phyloP scores from a whole-genome alignment of 2,888 invertebrate species.

The Tinea trinotella region DNA sequence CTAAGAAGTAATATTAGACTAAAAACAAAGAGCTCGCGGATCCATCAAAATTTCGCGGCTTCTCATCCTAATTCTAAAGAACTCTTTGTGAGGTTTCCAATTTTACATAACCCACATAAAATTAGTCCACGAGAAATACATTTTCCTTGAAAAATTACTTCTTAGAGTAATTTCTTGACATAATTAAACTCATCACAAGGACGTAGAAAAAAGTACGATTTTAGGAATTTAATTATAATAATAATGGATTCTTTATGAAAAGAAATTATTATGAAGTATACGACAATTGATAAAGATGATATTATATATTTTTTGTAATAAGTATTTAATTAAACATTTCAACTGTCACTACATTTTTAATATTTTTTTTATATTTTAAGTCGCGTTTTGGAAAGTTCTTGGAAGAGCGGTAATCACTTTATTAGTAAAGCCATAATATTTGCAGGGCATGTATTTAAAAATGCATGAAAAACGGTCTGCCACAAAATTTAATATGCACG shows the following conservation, averaged over 20 bases:
- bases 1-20: not conserved
- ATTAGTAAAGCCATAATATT: conserved; percentile 9
- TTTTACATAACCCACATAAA: not conserved
- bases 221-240: no score
- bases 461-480: conserved; percentile 2
- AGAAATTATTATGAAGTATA: no score
- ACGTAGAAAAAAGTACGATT: no score
- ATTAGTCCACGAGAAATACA: not conserved
- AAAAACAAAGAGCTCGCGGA: conserved; percentile 1
- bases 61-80: not conserved
- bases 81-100: not conserved
- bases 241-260: no score
- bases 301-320: no score
- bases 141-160: not conserved
- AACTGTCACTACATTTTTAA: no score
- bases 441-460: conserved; percentile 2
- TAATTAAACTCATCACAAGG: no score
- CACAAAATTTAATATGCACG: conserved; percentile 13
- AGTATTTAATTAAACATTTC: no score
- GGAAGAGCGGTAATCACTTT: not conserved
- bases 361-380: no score
- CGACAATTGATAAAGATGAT: no score
- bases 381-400: no score
- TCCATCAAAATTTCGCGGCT: not conserved
- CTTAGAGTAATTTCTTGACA: not conserved